Evolutionary conservation across 2,113 vertebrate genomes (phyloP).

Genomic region (Semicossyphus pulcher): DNA sequence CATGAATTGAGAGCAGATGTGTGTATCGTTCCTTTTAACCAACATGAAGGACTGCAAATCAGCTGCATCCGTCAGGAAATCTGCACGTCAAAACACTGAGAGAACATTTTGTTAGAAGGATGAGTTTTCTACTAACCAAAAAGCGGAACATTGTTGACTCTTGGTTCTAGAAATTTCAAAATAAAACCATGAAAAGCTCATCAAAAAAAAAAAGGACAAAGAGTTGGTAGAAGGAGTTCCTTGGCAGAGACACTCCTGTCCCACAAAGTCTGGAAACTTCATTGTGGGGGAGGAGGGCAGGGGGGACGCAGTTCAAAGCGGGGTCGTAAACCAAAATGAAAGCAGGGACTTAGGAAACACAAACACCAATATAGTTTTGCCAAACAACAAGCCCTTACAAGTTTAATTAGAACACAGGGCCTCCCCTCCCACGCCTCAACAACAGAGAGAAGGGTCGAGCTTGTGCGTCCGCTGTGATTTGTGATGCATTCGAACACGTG

Average conservation of each 20-base stretch:
- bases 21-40: slow-evolving; percentile 19
- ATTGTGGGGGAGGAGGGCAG: slow-evolving; percentile 56
- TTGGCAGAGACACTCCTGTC: slow-evolving; percentile 31
- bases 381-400: slow-evolving; percentile 64
- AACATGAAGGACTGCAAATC: slow-evolving; percentile 24
- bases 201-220: slow-evolving; percentile 9
- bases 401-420: slow-evolving; percentile 73
- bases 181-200: slow-evolving; percentile 1
- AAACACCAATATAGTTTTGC: slow-evolving; percentile 72
- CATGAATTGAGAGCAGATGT: slow-evolving; percentile 39
- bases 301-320: slow-evolving; percentile 66
- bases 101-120: slow-evolving; percentile 6
- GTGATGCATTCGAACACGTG: neutral
- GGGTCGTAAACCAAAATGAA: slow-evolving; percentile 80
- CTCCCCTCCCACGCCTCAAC: slow-evolving; percentile 4
- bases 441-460: slow-evolving; percentile 13
- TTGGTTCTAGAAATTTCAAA: neutral
- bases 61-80: slow-evolving; percentile 25
- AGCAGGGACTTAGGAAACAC: slow-evolving; percentile 74
- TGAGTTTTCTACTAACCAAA: slow-evolving; percentile 9
- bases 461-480: slow-evolving; percentile 16
- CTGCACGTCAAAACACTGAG: slow-evolving; percentile 26
- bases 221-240: neutral
- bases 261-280: slow-evolving; percentile 74
- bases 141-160: neutral